Base-by-base conservation (phyloP, 1,140 invertebrate genomes). In the Eulimnadia texana region DNA sequence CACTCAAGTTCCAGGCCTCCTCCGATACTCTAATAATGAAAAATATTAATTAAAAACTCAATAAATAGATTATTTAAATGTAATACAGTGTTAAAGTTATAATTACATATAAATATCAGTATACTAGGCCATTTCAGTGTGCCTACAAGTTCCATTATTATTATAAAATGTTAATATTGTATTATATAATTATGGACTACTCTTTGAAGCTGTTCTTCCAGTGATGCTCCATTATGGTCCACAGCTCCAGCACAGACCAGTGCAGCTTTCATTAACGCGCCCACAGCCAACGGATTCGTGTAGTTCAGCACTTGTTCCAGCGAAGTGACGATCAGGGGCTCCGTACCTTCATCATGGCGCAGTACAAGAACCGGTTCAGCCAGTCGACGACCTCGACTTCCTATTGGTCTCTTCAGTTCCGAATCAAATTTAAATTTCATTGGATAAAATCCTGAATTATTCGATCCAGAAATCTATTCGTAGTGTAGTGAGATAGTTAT, bases 321-420 rank as follows among this genome's bases (percentile, higher is more conserved):
- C 23, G 73, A 66, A 22, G 61, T 60, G 64, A 76, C 69, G 11
- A 53, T 11, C 28, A 69, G 56, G n/a, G 72, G 63, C 27, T 64
- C 63, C 49, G 65, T 64, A 57, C 65, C 69, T 51, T 67, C 61
- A 55, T 70, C 69, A 63, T 64, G 61, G 51, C 71, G 53, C 9
- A 68, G 50, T 9, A 28, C 49, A 25, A 67, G 66, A 23, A 42
- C 11, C 33, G 53, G 55, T 10, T 66, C 65, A 57, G 13, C 22
- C 54, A 74, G 72, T 67, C 73, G 72, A 63, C 72, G 68, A 20
- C 68, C 73, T 67, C 70, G 70, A 24, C 73, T 72, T 50, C 76
- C 75, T 66, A 79, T 77, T 23, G 77, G 77, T 67, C 72, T 74
- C 73, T 77, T 64, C n/a, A n/a, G n/a, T n/a, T n/a, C n/a, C n/a